These are phyloP conservation scores for Tenthredo notha DNA, from an alignment of 2,888 invertebrate genomes.

Conservation along the genomic window DNA sequence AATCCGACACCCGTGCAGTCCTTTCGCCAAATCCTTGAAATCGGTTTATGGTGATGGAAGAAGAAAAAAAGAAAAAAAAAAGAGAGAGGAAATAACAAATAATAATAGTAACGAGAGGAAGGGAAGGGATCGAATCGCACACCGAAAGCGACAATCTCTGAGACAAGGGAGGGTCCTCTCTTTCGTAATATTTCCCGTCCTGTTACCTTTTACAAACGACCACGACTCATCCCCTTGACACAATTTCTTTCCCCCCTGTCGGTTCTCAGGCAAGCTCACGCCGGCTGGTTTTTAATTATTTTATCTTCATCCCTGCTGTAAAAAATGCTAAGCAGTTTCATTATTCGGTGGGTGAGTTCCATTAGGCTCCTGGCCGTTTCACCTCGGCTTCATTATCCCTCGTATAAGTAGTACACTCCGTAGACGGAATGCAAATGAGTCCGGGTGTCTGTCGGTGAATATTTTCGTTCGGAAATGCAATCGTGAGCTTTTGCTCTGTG, in stretches of 20 bases:
- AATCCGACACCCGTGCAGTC: neutral
- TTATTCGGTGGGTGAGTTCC: conserved; percentile 76
- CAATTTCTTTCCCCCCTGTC: conserved; percentile 70
- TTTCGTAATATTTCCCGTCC: conserved; percentile 37
- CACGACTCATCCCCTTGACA: conserved; percentile 55
- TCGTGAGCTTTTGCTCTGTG: conserved; percentile 53
- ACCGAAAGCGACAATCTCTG: conserved; percentile 9
- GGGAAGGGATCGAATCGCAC: neutral
- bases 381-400: conserved; percentile 76
- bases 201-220: conserved; percentile 44
- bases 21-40: neutral
- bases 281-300: conserved; percentile 51
- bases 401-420: conserved; percentile 58
- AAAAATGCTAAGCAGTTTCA: conserved; percentile 77
- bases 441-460: conserved; percentile 57
- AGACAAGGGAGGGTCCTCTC: neutral
- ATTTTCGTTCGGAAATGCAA: conserved; percentile 63
- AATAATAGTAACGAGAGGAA: neutral
- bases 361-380: conserved; percentile 75
- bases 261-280: conserved; percentile 45
- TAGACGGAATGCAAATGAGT: conserved; percentile 76
- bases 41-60: neutral
- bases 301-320: conserved; percentile 62
- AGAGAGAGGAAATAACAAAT: neutral
- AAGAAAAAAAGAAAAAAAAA: neutral